Conservation (phyloP, 1,140 invertebrate genomes). For the Penaeus chinensis region DNA sequence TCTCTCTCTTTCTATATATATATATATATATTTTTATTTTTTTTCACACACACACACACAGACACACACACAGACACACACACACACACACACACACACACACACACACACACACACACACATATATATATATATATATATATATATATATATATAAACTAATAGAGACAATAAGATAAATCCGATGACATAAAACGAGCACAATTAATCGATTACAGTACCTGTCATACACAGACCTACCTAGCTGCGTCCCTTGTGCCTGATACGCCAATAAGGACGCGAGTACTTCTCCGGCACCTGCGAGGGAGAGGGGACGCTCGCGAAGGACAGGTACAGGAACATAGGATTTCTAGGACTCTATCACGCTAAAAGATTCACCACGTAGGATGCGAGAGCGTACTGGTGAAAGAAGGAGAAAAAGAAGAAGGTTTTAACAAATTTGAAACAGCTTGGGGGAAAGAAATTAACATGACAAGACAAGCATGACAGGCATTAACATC, state of each 20-base stretch:
- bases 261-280: constrained; percentile 66
- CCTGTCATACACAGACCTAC: constrained; percentile 57
- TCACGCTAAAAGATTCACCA: constrained; percentile 51
- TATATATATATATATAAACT: too few species aligned
- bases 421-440: not conserved
- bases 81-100: too few species aligned
- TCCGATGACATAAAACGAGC: not conserved
- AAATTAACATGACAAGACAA: too few species aligned
- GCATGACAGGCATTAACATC: not conserved
- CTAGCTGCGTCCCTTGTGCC: constrained; percentile 67
- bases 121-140: too few species aligned
- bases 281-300: constrained; percentile 68
- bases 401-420: not conserved
- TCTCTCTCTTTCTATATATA: too few species aligned
- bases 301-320: constrained; percentile 70
- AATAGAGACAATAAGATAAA: not conserved
- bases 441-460: not conserved
- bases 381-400: constrained; percentile 48
- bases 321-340: constrained; percentile 71
- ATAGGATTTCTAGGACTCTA: constrained; percentile 66
- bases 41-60: too few species aligned
- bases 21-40: too few species aligned
- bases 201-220: not conserved
- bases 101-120: too few species aligned
- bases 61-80: too few species aligned